These are phyloP conservation scores for Hipparchia sbordonii DNA, from an alignment of 2,888 invertebrate genomes.

Conservation along the genomic window DNA sequence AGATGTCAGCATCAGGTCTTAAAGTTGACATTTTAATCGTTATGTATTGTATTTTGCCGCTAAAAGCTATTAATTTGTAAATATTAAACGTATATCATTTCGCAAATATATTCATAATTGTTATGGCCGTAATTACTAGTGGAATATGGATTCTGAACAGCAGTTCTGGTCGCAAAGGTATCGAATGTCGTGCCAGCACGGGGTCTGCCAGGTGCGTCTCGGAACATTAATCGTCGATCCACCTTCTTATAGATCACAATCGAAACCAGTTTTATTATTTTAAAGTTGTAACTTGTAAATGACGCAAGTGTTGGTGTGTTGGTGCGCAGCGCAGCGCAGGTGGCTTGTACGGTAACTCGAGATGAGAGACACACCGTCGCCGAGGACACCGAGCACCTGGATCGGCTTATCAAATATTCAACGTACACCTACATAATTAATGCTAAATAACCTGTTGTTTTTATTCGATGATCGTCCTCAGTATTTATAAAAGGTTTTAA, in stretches of 20 bases:
- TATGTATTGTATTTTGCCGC: slow-evolving; percentile 27
- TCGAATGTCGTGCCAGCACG: slow-evolving; percentile 64
- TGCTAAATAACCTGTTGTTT: slow-evolving; percentile 34
- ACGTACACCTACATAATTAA: slow-evolving; percentile 34
- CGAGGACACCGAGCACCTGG: slow-evolving; percentile 46
- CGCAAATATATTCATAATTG: slow-evolving; percentile 47
- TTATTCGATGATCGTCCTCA: slow-evolving; percentile 27
- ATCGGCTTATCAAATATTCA: slow-evolving; percentile 39
- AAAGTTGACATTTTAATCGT: slow-evolving; percentile 29
- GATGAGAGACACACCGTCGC: slow-evolving; percentile 51
- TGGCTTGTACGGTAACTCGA: slow-evolving; percentile 67
- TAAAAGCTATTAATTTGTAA: slow-evolving; percentile 37
- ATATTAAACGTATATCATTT: slow-evolving; percentile 41
- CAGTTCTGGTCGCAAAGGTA: slow-evolving; percentile 40
- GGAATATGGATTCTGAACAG: slow-evolving; percentile 41
- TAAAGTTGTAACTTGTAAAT: slow-evolving; percentile 76
- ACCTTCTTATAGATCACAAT: slow-evolving; percentile 79
- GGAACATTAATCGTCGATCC: slow-evolving; percentile 75
- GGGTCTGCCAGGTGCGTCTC: slow-evolving; percentile 74
- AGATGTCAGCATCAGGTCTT: slow-evolving; percentile 28
- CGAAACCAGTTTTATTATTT: slow-evolving; percentile 81
- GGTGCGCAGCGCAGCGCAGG: slow-evolving; percentile 56
- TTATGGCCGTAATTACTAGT: slow-evolving; percentile 39
- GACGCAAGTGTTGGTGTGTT: slow-evolving; percentile 74
- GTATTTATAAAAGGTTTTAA: slow-evolving; percentile 34